phyloP scores from a whole-genome alignment of 2,888 invertebrate genomes.

The Atethmia centrago region DNA sequence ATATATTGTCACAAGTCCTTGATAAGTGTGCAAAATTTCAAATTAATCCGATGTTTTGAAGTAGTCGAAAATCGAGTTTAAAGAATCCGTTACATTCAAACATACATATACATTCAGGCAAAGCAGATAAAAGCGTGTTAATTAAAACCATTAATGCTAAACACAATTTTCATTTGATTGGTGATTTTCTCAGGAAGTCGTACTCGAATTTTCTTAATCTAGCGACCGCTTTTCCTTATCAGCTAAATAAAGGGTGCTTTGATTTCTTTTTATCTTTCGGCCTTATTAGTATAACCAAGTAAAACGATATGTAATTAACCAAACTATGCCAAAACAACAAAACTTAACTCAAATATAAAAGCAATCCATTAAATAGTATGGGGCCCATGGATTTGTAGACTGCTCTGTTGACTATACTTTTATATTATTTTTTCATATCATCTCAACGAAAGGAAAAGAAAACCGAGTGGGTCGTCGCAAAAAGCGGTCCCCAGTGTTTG shows the following conservation, averaged over 20 bases:
- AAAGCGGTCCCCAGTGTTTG: constrained; percentile 78
- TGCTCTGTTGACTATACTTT: constrained; percentile 52
- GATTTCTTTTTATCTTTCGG: neutral
- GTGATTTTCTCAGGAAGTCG: neutral
- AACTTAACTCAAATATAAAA: constrained; percentile 1
- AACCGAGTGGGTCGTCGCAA: constrained; percentile 73
- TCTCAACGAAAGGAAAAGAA: constrained; percentile 67
- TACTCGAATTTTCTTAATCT: neutral
- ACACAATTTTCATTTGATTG: neutral
- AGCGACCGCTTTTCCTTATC: too few relatives aligned
- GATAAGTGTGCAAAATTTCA: too few relatives aligned
- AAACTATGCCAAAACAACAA: constrained; percentile 3
- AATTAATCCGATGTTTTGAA: too few relatives aligned
- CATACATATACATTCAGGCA: too few relatives aligned
- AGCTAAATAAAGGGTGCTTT: neutral
- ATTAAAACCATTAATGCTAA: neutral
- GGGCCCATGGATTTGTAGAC: constrained; percentile 40
- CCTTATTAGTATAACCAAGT: neutral
- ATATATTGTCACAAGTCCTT: too few relatives aligned
- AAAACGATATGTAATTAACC: neutral
- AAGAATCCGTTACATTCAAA: too few relatives aligned
- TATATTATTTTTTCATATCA: constrained; percentile 55
- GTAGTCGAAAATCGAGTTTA: too few relatives aligned
- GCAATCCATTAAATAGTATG: constrained; percentile 27
- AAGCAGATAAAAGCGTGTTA: too few relatives aligned